Evolutionary conservation across 2,797 vertebrate genomes (phyloP).

Genomic region (Periophthalmus magnuspinnatus): DNA sequence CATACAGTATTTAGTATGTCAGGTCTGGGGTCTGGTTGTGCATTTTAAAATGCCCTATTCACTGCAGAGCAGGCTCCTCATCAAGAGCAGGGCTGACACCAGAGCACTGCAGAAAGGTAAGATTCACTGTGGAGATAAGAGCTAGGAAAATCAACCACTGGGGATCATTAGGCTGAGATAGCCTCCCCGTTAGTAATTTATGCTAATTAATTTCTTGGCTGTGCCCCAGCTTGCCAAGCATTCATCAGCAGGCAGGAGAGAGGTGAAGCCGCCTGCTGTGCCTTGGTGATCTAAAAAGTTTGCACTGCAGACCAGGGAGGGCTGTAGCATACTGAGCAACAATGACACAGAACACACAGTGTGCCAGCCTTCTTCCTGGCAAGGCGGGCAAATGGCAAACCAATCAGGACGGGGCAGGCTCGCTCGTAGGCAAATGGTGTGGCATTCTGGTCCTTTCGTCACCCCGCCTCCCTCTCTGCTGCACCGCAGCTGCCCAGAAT

Average conservation of each 20-base stretch:
- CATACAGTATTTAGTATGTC: background rate
- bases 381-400: constrained; percentile 74
- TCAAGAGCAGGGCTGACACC: constrained; percentile 15
- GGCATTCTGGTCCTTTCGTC: constrained; percentile 69
- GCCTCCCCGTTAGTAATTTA: constrained; percentile 75
- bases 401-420: constrained; percentile 71
- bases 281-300: constrained; percentile 63
- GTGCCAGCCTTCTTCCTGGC: constrained; percentile 71
- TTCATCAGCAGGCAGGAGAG: constrained; percentile 52
- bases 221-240: constrained; percentile 58
- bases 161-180: constrained; percentile 67
- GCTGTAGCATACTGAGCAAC: constrained; percentile 51
- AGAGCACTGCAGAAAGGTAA: constrained; percentile 12
- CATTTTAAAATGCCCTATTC: constrained; percentile 8
- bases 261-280: constrained; percentile 53
- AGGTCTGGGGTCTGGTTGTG: constrained; percentile 17
- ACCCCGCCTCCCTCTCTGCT: constrained; percentile 60
- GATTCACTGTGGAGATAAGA: constrained; percentile 27
- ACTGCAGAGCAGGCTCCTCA: background rate
- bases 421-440: constrained; percentile 75
- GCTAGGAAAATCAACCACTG: constrained; percentile 48
- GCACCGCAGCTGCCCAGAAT: constrained; percentile 82
- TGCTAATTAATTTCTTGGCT: constrained; percentile 74
- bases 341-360: constrained; percentile 51
- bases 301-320: constrained; percentile 43